Conservation (phyloP, 2,888 invertebrate species). For the Erebia aethiops region DNA sequence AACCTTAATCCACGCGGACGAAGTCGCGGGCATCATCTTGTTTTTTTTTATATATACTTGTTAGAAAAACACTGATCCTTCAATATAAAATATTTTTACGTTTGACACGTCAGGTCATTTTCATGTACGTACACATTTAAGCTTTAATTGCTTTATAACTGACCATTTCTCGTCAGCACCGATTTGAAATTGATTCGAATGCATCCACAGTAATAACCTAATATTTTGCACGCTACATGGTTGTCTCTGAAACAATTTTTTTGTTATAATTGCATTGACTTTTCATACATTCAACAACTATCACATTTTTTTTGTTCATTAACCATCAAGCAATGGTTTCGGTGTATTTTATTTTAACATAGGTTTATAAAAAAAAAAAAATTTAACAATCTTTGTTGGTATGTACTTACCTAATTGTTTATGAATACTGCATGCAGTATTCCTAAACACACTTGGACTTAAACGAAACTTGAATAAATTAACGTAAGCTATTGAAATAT, state of each 20-base stretch:
- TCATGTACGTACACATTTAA: constrained; percentile 39
- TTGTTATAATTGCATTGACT: constrained; percentile 15
- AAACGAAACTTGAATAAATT: too few relatives aligned
- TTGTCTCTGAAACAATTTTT: constrained; percentile 19
- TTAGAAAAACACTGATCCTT: not conserved
- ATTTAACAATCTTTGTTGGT: too few relatives aligned
- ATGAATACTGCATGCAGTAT: too few relatives aligned
- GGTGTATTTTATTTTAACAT: not conserved
- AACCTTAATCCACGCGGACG: too few relatives aligned
- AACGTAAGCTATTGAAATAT: too few relatives aligned
- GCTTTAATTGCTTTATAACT: constrained; percentile 64
- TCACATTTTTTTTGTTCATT: not conserved
- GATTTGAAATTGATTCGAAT: constrained; percentile 70
- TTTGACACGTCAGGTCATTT: constrained; percentile 16
- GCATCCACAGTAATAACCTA: constrained; percentile 26
- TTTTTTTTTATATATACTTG: too few relatives aligned
- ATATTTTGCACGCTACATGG: constrained; percentile 30
- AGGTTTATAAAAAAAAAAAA: too few relatives aligned
- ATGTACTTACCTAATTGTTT: too few relatives aligned
- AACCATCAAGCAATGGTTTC: not conserved
- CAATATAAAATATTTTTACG: not conserved
- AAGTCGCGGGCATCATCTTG: too few relatives aligned
- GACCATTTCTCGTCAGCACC: constrained; percentile 68
- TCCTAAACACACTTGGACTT: too few relatives aligned
- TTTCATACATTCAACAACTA: constrained; percentile 7